Base-by-base conservation (phyloP, 1,140 invertebrate species). In the Drosophila jambulina region DNA sequence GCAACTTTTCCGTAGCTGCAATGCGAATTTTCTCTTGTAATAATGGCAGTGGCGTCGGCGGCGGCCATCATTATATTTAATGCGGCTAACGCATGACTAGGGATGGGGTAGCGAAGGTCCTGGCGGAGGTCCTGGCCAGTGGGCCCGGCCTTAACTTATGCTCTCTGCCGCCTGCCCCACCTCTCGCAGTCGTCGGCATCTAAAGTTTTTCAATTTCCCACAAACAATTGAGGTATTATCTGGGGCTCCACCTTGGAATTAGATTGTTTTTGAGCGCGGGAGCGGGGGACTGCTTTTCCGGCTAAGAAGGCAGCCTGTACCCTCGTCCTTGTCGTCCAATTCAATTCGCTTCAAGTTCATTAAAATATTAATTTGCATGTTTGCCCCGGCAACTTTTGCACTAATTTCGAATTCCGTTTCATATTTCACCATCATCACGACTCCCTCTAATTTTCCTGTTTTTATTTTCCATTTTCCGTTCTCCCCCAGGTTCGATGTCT, bases 401-500 rank as follows among this genome's bases (percentile, higher is more conserved):
- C 63, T 78, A 63, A 63, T 71, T 68, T 65, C 48, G 40, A 59
- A 65, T 36, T 45, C 42, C 56, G 34, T 40, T 43, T 29, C 46
- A 38, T 48, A 34, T 49, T 46, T 19, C 15, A 25, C 8, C 17
- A 7, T 1, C 45, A 38, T n/a, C 15, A 29, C 9, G 10, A 25
- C 59, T 6, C 19, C 42, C 25, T n/a, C 25, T 48, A 48, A n/a
- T 29, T 32, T 51, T 34, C 21, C 3, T 17, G 8, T 21, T 29
- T 32, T 25, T 7, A 38, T 7, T 34, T 12, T n/a, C n/a, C n/a
- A n/a, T 40, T 45, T 54, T 49, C 43, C 21, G 10, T 23, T 49
- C 2, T 40, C 19, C 36, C 27, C 1, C 53, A 99, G 98, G 96
- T 99, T 99, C 94, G 99, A 99, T 94, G 96, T 99, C 43, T 94